phyloP scores from a whole-genome alignment of 2,888 invertebrate genomes.

The Aleiodes leptofemur region DNA sequence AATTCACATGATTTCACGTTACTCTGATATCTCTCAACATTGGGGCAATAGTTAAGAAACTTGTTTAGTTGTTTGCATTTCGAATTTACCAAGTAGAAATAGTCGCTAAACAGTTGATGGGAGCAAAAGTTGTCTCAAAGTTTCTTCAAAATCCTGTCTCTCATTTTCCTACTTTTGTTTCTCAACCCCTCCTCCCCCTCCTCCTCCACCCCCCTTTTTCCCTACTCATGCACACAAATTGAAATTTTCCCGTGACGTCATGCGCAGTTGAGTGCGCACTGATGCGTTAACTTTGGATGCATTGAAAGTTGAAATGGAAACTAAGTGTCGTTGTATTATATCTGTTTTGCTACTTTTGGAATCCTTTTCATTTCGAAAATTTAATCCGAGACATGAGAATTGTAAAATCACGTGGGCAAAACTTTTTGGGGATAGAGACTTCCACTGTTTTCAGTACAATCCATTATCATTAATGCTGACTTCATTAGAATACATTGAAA shows the following conservation, averaged over 20 bases:
- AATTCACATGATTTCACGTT: not conserved
- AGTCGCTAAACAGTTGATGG: slow-evolving; percentile 27
- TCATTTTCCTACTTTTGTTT: slow-evolving; percentile 9
- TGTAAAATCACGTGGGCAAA: too few species aligned
- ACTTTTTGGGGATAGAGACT: too few species aligned
- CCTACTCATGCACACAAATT: not conserved
- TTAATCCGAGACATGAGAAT: not conserved
- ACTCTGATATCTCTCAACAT: not conserved
- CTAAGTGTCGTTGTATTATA: not conserved
- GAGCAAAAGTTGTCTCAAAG: slow-evolving; percentile 16
- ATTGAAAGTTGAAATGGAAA: slow-evolving; percentile 7
- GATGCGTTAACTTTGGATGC: not conserved
- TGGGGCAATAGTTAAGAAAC: slow-evolving; percentile 12
- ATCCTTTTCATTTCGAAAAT: slow-evolving; percentile 1
- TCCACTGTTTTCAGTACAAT: too few species aligned
- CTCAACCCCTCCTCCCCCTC: not conserved
- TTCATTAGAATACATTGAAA: too few species aligned
- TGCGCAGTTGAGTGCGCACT: slow-evolving; percentile 25
- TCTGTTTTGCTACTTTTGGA: not conserved
- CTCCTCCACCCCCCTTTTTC: too few species aligned
- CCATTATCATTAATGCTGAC: too few species aligned
- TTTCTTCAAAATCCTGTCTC: slow-evolving; percentile 18
- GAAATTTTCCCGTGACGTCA: not conserved
- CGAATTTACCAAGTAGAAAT: slow-evolving; percentile 29
- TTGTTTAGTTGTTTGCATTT: slow-evolving; percentile 27